phyloP scores from a whole-genome alignment of 2,888 invertebrate genomes.

The Nematopogon swammerdamellus region DNA sequence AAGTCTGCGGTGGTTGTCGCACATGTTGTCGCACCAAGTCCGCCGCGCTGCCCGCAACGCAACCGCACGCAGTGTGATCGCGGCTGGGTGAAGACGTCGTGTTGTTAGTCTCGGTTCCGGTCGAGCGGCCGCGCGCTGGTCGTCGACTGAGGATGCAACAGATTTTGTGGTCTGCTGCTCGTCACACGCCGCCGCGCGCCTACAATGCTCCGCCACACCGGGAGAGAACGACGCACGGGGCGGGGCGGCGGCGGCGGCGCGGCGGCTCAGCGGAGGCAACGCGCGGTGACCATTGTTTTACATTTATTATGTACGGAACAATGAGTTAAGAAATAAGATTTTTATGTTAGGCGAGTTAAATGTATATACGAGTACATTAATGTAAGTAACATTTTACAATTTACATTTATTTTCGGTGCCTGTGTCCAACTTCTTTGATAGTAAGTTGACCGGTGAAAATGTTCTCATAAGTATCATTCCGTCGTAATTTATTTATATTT shows the following conservation, averaged over 20 bases:
- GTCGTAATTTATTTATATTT: too few species aligned
- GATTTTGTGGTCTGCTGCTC: constrained; percentile 1
- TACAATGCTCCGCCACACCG: constrained; percentile 34
- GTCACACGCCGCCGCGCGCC: constrained; percentile 38
- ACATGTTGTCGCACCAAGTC: too few species aligned
- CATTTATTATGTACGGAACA: not conserved
- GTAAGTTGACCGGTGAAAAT: too few species aligned
- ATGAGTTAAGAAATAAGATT: too few species aligned
- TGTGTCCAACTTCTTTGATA: too few species aligned
- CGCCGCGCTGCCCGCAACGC: too few species aligned
- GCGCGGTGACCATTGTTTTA: not conserved
- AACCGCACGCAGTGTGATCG: not conserved
- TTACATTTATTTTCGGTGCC: too few species aligned
- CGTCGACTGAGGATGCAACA: not conserved
- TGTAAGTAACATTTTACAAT: too few species aligned
- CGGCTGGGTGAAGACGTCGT: not conserved
- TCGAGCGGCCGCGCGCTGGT: not conserved
- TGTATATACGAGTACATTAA: too few species aligned
- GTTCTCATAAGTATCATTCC: too few species aligned
- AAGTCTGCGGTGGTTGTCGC: too few species aligned
- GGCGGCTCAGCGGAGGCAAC: not conserved
- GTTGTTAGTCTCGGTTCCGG: not conserved
- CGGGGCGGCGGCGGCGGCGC: not conserved
- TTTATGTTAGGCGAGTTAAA: too few species aligned
- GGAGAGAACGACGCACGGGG: constrained; percentile 23